A percentile compares a stretch with the other conserved stretches of the same genome.
Conservation (phyloP, 2,113 vertebrate genomes). For the Garra rufa region DNA sequence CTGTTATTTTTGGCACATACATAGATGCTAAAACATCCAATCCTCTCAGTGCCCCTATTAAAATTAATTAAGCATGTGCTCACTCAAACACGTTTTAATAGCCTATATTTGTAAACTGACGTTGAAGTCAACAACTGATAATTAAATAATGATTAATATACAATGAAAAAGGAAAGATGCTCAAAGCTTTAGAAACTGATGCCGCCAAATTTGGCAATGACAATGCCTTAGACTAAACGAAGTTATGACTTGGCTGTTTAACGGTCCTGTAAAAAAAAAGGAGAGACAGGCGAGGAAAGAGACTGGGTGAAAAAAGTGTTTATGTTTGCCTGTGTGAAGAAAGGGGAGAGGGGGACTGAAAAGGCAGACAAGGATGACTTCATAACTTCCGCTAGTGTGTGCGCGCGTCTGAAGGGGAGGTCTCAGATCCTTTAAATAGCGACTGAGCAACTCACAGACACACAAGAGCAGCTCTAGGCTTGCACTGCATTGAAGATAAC, state of each 20-base stretch:
- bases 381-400: constrained; percentile 64
- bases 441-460: constrained; percentile 31
- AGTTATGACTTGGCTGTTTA: constrained; percentile 33
- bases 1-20: not conserved
- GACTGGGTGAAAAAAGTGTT: not conserved
- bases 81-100: not conserved
- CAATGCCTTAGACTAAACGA: constrained; percentile 3
- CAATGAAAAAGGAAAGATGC: not conserved
- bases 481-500: not conserved
- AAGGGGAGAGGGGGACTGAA: constrained; percentile 58
- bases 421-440: constrained; percentile 64
- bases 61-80: not conserved
- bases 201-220: not conserved
- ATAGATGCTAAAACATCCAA: not conserved
- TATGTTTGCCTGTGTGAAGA: constrained; percentile 44
- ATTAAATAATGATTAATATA: not conserved
- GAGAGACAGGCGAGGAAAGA: constrained; percentile 12
- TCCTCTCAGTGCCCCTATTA: not conserved
- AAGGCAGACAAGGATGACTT: constrained; percentile 70
- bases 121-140: not conserved
- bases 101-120: not conserved
- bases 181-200: constrained; percentile 15
- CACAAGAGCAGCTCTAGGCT: constrained; percentile 12
- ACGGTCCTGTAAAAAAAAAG: not conserved
- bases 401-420: constrained; percentile 36